A percentile compares a stretch with the other conserved stretches of the same genome.
These are phyloP conservation scores for Hemibagrus guttatus DNA, from an alignment of 2,797 vertebrate species.

Conservation along the genomic window DNA sequence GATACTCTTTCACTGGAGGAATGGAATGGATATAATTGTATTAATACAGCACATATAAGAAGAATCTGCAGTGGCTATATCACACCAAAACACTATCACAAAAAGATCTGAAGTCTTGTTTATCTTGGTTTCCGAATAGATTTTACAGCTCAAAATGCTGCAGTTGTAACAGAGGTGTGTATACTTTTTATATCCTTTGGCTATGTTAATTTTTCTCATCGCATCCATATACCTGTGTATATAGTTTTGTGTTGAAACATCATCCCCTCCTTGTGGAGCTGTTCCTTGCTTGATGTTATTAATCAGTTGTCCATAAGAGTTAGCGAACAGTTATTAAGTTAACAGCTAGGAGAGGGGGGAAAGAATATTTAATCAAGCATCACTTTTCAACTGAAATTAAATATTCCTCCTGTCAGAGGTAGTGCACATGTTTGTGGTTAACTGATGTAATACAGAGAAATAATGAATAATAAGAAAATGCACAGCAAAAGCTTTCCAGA, in stretches of 20 bases:
- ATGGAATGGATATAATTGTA: not conserved
- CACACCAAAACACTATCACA: not conserved
- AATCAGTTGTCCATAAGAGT: not conserved
- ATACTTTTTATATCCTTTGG: not conserved
- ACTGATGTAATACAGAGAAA: constrained; percentile 29
- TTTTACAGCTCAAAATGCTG: not conserved
- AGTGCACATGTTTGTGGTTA: constrained; percentile 12
- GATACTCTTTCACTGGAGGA: not conserved
- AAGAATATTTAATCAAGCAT: constrained; percentile 4
- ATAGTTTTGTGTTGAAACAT: not conserved
- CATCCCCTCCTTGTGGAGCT: not conserved
- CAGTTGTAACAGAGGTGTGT: not conserved
- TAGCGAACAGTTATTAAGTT: not conserved
- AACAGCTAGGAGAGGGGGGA: not conserved
- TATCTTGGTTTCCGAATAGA: not conserved
- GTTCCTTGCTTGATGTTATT: not conserved
- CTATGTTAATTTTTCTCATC: not conserved
- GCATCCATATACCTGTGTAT: not conserved
- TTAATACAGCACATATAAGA: not conserved
- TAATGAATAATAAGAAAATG: constrained; percentile 11
- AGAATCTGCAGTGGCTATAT: not conserved
- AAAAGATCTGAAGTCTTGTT: not conserved
- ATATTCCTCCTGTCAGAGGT: not conserved
- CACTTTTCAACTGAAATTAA: constrained; percentile 21
- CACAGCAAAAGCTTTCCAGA: not conserved